A percentile compares a stretch with the other conserved stretches of the same genome.
phyloP scores from a whole-genome alignment of 2,888 invertebrate species.

The Ochlodes sylvanus region DNA sequence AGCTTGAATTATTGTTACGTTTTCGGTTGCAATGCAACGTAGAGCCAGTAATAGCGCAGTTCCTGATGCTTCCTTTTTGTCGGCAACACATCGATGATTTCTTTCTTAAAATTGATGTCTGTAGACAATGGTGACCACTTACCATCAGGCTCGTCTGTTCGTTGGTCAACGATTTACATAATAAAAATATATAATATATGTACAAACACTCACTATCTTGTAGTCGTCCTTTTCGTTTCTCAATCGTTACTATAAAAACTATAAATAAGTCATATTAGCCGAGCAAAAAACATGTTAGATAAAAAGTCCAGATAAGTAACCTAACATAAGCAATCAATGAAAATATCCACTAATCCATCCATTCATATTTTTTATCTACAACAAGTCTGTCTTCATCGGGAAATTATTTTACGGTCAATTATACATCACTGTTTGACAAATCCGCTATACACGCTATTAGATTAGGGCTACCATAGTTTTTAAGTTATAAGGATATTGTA shows the following conservation, averaged over 20 bases:
- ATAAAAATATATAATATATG: too few species aligned
- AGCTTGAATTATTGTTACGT: too few species aligned
- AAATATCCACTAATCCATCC: background rate
- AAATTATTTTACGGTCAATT: constrained; percentile 38
- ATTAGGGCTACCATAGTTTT: background rate
- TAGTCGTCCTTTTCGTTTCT: too few species aligned
- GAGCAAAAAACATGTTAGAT: constrained; percentile 4
- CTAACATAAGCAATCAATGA: constrained; percentile 9
- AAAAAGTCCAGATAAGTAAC: constrained; percentile 7
- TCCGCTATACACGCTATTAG: constrained; percentile 9
- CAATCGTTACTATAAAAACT: too few species aligned
- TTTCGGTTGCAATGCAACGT: too few species aligned
- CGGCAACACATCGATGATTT: too few species aligned
- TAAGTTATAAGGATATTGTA: too few species aligned
- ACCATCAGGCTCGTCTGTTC: too few species aligned
- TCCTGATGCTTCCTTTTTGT: too few species aligned
- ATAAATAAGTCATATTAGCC: background rate
- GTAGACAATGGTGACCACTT: background rate
- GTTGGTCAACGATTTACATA: too few species aligned
- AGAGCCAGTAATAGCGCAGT: too few species aligned
- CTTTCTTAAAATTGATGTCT: background rate
- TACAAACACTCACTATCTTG: too few species aligned
- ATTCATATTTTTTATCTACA: constrained; percentile 13
- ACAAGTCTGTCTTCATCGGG: constrained; percentile 20
- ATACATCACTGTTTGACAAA: constrained; percentile 36